These are phyloP conservation scores for Spilosoma lubricipeda DNA, from an alignment of 2,888 invertebrate species.

Conservation along the genomic window DNA sequence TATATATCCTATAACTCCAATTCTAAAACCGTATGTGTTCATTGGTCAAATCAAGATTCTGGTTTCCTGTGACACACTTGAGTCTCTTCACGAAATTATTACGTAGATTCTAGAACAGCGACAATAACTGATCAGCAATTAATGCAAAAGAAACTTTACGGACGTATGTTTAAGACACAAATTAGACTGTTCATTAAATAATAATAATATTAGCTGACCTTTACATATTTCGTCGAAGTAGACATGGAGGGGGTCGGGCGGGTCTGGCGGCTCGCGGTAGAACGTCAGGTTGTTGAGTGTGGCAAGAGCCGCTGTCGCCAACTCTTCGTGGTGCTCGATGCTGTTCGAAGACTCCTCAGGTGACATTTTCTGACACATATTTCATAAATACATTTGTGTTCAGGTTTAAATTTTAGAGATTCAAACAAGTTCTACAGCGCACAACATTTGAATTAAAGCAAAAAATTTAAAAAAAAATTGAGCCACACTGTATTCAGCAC, in stretches of 20 bases:
- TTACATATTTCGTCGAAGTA: conserved; percentile 91
- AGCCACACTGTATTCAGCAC: too few relatives aligned
- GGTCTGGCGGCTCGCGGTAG: conserved; percentile 85
- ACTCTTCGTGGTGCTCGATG: conserved; percentile 87
- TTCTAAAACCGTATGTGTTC: too few relatives aligned
- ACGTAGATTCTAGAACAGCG: too few relatives aligned
- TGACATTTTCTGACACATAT: conserved; percentile 39
- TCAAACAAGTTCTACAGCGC: too few relatives aligned
- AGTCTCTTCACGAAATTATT: too few relatives aligned
- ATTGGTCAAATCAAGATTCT: too few relatives aligned
- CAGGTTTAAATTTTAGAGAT: background rate
- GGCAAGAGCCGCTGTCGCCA: conserved; percentile 92
- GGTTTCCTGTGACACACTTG: too few relatives aligned
- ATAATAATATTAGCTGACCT: conserved; percentile 54
- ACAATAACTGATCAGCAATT: too few relatives aligned
- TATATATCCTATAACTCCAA: too few relatives aligned
- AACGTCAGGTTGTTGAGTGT: conserved; percentile 95
- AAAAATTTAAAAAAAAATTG: too few relatives aligned
- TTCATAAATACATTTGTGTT: background rate
- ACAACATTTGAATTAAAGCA: too few relatives aligned
- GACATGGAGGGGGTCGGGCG: conserved; percentile 89
- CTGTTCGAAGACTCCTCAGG: conserved; percentile 50
- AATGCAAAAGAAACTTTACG: too few relatives aligned
- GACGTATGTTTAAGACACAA: background rate
- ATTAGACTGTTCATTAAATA: background rate